These are phyloP conservation scores for Leptopilina boulardi DNA, from an alignment of 1,140 invertebrate genomes.

Conservation along the genomic window DNA sequence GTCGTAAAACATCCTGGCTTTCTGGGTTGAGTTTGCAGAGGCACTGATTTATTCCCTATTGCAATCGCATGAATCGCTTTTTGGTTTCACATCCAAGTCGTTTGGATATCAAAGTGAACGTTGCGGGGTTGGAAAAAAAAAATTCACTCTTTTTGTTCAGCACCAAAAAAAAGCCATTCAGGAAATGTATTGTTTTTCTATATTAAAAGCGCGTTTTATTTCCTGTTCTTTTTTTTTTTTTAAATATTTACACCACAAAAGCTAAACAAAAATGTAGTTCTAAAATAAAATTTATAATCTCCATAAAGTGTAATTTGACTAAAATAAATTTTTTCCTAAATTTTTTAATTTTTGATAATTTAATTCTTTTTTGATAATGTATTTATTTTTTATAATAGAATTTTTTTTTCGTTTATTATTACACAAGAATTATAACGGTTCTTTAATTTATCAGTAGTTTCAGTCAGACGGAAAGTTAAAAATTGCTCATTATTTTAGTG, in stretches of 20 bases:
- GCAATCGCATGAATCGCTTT: constrained; percentile 31
- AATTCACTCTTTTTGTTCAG: constrained; percentile 25
- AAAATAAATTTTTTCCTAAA: too few relatives aligned
- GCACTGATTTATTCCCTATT: constrained; percentile 26
- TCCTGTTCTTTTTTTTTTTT: background rate
- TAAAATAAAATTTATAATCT: background rate
- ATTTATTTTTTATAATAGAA: too few relatives aligned
- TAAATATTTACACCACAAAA: background rate
- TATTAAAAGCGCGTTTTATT: background rate
- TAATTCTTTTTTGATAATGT: too few relatives aligned
- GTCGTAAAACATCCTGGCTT: constrained; percentile 21
- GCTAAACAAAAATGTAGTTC: background rate
- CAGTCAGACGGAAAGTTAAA: too few relatives aligned
- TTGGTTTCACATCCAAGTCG: constrained; percentile 17
- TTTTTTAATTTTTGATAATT: too few relatives aligned
- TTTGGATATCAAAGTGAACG: constrained; percentile 40
- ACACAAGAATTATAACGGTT: too few relatives aligned
- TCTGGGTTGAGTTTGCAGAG: constrained; percentile 14
- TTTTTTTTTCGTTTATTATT: too few relatives aligned
- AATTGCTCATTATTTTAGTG: too few relatives aligned
- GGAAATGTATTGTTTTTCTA: constrained; percentile 15
- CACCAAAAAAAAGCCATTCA: constrained; percentile 30
- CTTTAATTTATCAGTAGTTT: too few relatives aligned
- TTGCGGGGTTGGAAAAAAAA: background rate
- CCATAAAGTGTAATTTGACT: background rate